Conservation (phyloP, 23 tunicate genomes). For the Diplosoma virens region DNA sequence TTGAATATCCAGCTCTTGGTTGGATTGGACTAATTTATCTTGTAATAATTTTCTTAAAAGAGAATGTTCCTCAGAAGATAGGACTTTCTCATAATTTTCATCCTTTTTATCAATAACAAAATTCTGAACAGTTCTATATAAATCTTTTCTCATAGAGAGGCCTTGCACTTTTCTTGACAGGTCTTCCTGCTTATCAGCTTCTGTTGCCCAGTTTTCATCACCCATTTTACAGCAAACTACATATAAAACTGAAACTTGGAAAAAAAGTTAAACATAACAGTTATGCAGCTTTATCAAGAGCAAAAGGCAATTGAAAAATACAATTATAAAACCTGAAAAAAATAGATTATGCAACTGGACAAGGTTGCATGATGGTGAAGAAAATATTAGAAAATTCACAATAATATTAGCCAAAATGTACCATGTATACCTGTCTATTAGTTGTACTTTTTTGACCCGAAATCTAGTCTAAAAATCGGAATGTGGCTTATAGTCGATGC, state of each 20-base stretch:
- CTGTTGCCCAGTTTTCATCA: slow-evolving; percentile 93
- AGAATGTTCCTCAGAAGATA: slow-evolving; percentile 63
- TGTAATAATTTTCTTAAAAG: slow-evolving; percentile 60
- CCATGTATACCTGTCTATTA: not conserved
- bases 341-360: no score
- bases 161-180: slow-evolving; percentile 22
- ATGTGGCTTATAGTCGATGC: not conserved
- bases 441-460: not conserved
- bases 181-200: slow-evolving; percentile 73
- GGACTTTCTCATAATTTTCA: slow-evolving; percentile 68
- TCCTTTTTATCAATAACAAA: not conserved
- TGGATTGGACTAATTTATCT: slow-evolving; percentile 81
- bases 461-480: not conserved
- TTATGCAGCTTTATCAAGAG: no score
- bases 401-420: no score
- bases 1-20: slow-evolving; percentile 78
- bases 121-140: not conserved
- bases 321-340: no score
- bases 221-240: slow-evolving; percentile 52
- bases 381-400: no score
- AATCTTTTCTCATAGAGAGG: slow-evolving; percentile 5
- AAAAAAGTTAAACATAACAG: no score
- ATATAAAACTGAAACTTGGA: no score
- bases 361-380: no score
- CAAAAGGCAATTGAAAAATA: no score